These are phyloP conservation scores for Ctenopoma multispine DNA, from an alignment of 2,797 vertebrate species.

Conservation along the genomic window DNA sequence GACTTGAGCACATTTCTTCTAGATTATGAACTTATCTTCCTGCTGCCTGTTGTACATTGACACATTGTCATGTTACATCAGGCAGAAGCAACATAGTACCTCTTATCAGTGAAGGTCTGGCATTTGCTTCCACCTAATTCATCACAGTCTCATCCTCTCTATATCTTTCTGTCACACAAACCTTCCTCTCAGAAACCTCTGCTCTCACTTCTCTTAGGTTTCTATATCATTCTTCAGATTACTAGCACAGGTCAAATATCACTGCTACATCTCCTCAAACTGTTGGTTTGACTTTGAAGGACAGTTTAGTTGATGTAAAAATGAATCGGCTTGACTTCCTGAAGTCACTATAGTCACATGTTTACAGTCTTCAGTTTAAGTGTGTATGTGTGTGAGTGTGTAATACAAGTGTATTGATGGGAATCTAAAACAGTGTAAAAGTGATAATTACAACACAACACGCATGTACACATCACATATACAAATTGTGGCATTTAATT, in stretches of 20 bases:
- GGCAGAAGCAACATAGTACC: slow-evolving; percentile 21
- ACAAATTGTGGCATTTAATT: too few species aligned
- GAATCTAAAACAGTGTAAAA: too few species aligned
- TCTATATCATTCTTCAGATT: slow-evolving; percentile 22
- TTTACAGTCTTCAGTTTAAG: slow-evolving; percentile 12
- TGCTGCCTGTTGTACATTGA: not conserved
- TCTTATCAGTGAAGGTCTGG: slow-evolving; percentile 17
- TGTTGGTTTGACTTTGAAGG: slow-evolving; percentile 21
- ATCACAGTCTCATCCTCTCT: slow-evolving; percentile 19
- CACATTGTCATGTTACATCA: slow-evolving; percentile 12
- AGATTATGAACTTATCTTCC: not conserved
- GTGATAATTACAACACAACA: too few species aligned
- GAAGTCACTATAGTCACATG: not conserved
- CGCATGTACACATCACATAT: too few species aligned
- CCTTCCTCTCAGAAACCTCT: too few species aligned
- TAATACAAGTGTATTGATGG: too few species aligned
- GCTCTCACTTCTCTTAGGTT: not conserved
- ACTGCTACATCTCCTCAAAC: slow-evolving; percentile 25
- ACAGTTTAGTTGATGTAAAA: slow-evolving; percentile 14
- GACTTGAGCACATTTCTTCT: not conserved
- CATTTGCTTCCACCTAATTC: slow-evolving; percentile 38
- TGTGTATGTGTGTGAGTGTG: too few species aligned
- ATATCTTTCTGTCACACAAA: not conserved
- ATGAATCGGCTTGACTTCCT: not conserved
- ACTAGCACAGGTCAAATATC: slow-evolving; percentile 31